phyloP scores from a whole-genome alignment of 1,140 invertebrate species.

The Andrena cerasifolii region DNA sequence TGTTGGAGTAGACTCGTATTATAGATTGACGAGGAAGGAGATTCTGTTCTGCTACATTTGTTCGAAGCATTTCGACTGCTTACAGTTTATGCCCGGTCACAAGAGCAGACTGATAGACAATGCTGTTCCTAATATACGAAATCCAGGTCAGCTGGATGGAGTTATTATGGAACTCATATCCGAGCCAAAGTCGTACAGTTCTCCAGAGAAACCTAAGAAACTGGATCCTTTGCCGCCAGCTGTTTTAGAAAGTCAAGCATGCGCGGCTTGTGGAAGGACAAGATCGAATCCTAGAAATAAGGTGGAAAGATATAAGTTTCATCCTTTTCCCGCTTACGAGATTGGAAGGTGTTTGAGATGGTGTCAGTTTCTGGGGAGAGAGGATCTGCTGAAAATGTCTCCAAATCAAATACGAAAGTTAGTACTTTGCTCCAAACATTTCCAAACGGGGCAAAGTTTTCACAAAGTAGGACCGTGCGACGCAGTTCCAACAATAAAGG shows the following conservation, averaged over 20 bases:
- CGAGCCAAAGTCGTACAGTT: slow-evolving; percentile 59
- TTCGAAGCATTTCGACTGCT: slow-evolving; percentile 78
- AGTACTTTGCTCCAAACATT: slow-evolving; percentile 80
- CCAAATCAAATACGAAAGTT: slow-evolving; percentile 81
- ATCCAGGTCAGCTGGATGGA: slow-evolving; percentile 67
- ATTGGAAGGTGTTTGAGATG: slow-evolving; percentile 80
- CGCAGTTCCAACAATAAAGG: slow-evolving; percentile 76
- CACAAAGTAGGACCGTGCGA: slow-evolving; percentile 77
- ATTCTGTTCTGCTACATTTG: slow-evolving; percentile 81
- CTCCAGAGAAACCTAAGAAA: slow-evolving; percentile 64
- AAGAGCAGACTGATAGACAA: slow-evolving; percentile 73
- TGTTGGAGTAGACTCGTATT: slow-evolving; percentile 80
- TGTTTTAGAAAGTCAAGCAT: slow-evolving; percentile 78
- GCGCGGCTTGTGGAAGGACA: slow-evolving; percentile 77
- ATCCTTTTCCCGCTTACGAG: slow-evolving; percentile 81
- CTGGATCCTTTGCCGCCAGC: slow-evolving; percentile 69
- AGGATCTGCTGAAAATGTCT: slow-evolving; percentile 81
- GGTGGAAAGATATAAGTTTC: slow-evolving; percentile 78
- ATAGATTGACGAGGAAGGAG: slow-evolving; percentile 79
- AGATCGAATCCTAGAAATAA: slow-evolving; percentile 78
- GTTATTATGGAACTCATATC: slow-evolving; percentile 52
- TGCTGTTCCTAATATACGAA: slow-evolving; percentile 77
- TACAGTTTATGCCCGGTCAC: slow-evolving; percentile 76
- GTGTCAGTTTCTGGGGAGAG: slow-evolving; percentile 79
- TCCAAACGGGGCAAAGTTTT: slow-evolving; percentile 77